Base-by-base conservation (phyloP, 2,888 invertebrate species). In the Chesias legatella region DNA sequence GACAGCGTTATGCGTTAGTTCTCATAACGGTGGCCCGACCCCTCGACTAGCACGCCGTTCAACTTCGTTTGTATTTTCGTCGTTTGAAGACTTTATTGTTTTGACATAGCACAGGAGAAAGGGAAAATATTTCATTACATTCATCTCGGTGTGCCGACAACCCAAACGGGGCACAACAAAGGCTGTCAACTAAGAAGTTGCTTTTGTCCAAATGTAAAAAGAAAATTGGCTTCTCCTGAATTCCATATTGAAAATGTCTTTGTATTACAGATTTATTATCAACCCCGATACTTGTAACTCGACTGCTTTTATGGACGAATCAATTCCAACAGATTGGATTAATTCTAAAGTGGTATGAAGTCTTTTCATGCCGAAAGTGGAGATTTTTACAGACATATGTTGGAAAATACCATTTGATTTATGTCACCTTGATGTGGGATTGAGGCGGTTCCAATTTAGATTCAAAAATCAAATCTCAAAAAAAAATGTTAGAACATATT, bases 181-280 rank as follows among this genome's bases (percentile, higher is more conserved):
- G 56, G 33, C 45, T 51, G 58, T 52, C 58, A 54, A 35, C 40
- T 34, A 20, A 24, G 34, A 43, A 43, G 36, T 37, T 37, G 45
- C 48, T 48, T 56, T 56, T 58, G 53, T 58, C 46, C 53, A 48
- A 52, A 47, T 41, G 32, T 40, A 41, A 51, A 52, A 52, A 50
- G 46, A 51, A 44, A 50, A 55, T 54, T 54, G 53, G 49, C 47
- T 51, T 45, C 38, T 44, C 51, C 45, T 48, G 51, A 53, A 56
- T 48, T 43, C 51, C 36, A 51, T 53, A 56, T 50, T 47, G 48
- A 37, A 47, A 39, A 43, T 46, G 46, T 53, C 43, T 48, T 53
- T 48, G 50, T 51, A 50, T 51, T 44, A 48, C 42, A 51, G 50
- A 57, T 50, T 53, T 53, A 49, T 53, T 53, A 53, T 33, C 35